Evolutionary conservation across 2,797 vertebrate genomes (phyloP), one percentile per base, ranked within the genome.

Genomic region (Karalla daura): DNA sequence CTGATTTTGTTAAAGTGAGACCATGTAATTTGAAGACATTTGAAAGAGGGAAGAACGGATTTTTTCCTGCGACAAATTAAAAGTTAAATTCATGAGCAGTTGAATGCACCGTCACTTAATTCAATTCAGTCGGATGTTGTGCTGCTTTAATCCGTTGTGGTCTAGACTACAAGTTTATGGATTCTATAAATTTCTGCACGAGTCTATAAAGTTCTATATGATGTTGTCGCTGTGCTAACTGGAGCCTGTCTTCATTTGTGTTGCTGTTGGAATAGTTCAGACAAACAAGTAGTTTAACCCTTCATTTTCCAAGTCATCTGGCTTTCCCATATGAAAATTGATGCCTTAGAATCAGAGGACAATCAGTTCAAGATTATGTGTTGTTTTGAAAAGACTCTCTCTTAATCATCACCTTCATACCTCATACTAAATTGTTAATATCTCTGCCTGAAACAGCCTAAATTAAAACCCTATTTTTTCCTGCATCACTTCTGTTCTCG

Each of bases 391-490:
- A 49, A 32, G 8, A 47, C n/a, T 54, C 27, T 33, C n/a, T 62
- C 33, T n/a, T 58, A 69, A 74, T 53, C 35, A 50, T 40, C 23
- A 47, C 18, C 62, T 14, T 60, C 28, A 56, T 32, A 68, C 39
- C 70, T 52, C 20, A 14, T 12, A 51, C 25, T 14, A 46, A 53
- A 59, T 67, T 70, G 67, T 49, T 53, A 23, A 60, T 68, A 44
- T 65, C 51, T 73, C 52, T 72, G 70, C 7, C 14, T 47, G 1
- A 47, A 63, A 67, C 44, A 32, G 30, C 9, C 63, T 55, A 18
- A 25, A 52, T 49, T 52, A 81, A 80, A 56, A 56, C 44, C 18
- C 35, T 69, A 14, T 56, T 49, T 69, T 14, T 56, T 49, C 68
- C 49, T 46, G 68, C 54, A 62, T 70, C 33, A 63, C 67, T 45